Conservation (phyloP, 1,140 invertebrate species). For the Odontomachus brunneus region DNA sequence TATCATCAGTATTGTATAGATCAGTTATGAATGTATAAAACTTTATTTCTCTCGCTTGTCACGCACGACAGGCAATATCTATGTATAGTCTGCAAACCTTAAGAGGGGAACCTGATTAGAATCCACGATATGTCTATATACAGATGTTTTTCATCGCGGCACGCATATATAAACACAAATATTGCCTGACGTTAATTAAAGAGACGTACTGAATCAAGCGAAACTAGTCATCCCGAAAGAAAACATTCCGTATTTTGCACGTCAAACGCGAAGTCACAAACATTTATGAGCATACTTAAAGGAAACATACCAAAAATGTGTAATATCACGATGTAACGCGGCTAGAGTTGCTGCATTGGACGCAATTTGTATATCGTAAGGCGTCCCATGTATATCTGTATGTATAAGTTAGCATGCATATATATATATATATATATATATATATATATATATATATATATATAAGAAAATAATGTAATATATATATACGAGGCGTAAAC, state of each 20-base stretch:
- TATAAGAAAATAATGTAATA: slow-evolving; percentile 34
- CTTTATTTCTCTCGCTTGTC: not conserved
- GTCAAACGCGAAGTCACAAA: not conserved
- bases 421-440: slow-evolving; percentile 29
- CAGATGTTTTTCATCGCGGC: slow-evolving; percentile 7
- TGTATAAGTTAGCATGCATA: slow-evolving; percentile 32
- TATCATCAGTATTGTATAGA: slow-evolving; percentile 42
- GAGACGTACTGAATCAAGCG: not conserved
- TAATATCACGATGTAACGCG: slow-evolving; percentile 3
- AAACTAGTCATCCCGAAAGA: slow-evolving; percentile 26
- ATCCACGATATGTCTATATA: slow-evolving; percentile 1
- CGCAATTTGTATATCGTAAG: slow-evolving; percentile 24
- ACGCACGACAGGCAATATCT: not conserved
- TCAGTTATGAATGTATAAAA: slow-evolving; percentile 31
- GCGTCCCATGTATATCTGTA: slow-evolving; percentile 38
- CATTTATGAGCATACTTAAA: slow-evolving; percentile 15
- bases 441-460: no score
- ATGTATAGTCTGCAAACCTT: not conserved
- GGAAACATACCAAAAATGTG: slow-evolving; percentile 22
- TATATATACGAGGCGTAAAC: slow-evolving; percentile 11
- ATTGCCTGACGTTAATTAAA: slow-evolving; percentile 2
- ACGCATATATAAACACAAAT: not conserved
- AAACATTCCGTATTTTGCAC: slow-evolving; percentile 20
- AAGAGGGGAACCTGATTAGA: not conserved
- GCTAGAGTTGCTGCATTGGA: slow-evolving; percentile 29